Conservation (phyloP, 2,888 invertebrate genomes). For the Mantis religiosa region DNA sequence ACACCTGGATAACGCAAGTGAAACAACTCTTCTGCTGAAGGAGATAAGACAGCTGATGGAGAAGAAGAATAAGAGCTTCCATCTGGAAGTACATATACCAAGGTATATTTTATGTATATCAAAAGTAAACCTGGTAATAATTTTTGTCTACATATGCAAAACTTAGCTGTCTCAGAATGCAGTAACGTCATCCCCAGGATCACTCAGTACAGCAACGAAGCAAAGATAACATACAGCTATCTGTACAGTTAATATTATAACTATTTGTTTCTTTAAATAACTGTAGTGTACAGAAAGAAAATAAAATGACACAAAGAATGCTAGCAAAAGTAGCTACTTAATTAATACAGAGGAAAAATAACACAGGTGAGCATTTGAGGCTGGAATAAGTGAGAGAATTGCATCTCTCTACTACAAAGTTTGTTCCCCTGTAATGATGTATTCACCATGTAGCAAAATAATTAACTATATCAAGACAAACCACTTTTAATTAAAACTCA, state of each 20-base stretch:
- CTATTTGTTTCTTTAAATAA: neutral
- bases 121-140: neutral
- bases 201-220: neutral
- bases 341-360: neutral
- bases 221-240: neutral
- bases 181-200: neutral
- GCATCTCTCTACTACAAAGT: neutral
- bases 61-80: neutral
- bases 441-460: neutral
- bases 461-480: neutral
- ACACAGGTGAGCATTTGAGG: neutral
- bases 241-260: constrained; percentile 4
- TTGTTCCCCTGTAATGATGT: neutral
- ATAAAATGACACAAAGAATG: neutral
- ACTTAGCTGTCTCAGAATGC: constrained; percentile 2
- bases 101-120: neutral
- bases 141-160: neutral
- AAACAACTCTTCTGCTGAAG: neutral
- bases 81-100: neutral
- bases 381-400: neutral
- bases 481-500: neutral
- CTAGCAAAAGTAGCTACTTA: constrained; percentile 1
- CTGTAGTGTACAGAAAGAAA: neutral
- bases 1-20: neutral
- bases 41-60: neutral